Conservation (phyloP, 2,888 invertebrate species). For the Melinaea menophilus region DNA sequence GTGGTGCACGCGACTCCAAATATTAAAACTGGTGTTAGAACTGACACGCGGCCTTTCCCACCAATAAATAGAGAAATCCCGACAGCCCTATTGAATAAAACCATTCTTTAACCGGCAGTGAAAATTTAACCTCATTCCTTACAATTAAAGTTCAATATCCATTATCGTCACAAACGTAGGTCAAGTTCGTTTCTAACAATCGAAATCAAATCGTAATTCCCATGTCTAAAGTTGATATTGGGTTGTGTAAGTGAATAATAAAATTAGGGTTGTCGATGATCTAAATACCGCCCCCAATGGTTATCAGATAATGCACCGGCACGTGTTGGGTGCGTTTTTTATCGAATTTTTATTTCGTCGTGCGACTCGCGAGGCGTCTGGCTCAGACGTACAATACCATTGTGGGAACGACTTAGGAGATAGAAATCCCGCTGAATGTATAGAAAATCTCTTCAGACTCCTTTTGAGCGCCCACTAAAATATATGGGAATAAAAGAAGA, state of each 20-base stretch:
- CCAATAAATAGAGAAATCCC: constrained; percentile 72
- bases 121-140: constrained; percentile 33
- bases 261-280: constrained; percentile 68
- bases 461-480: neutral
- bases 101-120: constrained; percentile 20
- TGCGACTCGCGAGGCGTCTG: constrained; percentile 70
- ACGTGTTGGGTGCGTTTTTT: constrained; percentile 70
- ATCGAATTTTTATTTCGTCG: constrained; percentile 66
- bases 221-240: constrained; percentile 36
- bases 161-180: neutral
- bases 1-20: constrained; percentile 65
- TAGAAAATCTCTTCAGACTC: constrained; percentile 7
- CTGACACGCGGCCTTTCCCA: constrained; percentile 77
- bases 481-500: too few relatives aligned
- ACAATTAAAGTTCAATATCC: constrained; percentile 9
- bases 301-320: constrained; percentile 74
- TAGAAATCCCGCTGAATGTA: constrained; percentile 14
- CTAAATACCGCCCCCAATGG: constrained; percentile 74
- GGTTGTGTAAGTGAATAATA: constrained; percentile 32
- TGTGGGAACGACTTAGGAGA: constrained; percentile 31
- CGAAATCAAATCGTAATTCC: constrained; percentile 31
- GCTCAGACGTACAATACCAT: constrained; percentile 46
- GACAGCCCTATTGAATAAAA: constrained; percentile 56
- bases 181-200: constrained; percentile 8
- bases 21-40: constrained; percentile 78